These are phyloP conservation scores for Corythornis madagascariensis DNA, from an alignment of 2,113 vertebrate species.

Conservation along the genomic window DNA sequence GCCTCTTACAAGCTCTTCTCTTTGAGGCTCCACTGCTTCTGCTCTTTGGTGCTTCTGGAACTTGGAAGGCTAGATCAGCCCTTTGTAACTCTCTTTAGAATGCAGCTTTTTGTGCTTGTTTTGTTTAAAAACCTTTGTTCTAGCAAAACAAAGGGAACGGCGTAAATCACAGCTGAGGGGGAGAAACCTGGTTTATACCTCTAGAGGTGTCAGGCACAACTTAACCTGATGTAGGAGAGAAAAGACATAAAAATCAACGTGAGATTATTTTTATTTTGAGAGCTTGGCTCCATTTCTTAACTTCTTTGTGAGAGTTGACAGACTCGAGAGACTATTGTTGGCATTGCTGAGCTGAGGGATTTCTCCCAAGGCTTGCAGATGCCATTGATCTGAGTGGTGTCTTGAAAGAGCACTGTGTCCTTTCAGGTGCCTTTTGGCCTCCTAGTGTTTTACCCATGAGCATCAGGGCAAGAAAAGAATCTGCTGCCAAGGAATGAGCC, in stretches of 20 bases:
- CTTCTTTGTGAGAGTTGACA: neutral
- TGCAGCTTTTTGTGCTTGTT: neutral
- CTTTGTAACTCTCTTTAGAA: neutral
- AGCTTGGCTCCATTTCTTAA: neutral
- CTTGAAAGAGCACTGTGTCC: neutral
- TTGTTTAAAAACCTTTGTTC: conserved; percentile 1
- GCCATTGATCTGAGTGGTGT: neutral
- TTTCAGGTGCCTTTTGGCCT: neutral
- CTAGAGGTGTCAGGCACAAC: neutral
- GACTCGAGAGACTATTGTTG: neutral
- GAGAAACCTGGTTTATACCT: neutral
- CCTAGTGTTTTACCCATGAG: neutral
- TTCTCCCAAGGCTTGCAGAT: neutral
- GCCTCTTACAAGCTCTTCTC: neutral
- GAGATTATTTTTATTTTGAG: neutral
- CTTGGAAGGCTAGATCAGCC: neutral
- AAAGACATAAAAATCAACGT: neutral
- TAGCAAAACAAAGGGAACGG: neutral
- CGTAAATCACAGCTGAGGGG: neutral
- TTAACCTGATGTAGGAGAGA: neutral
- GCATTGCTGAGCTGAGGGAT: neutral
- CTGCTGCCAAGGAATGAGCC: neutral
- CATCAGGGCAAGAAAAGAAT: neutral
- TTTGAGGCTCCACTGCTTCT: neutral
- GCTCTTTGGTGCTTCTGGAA: neutral